phyloP scores from a whole-genome alignment of 2,888 invertebrate genomes.

The Leistus spinibarbis region DNA sequence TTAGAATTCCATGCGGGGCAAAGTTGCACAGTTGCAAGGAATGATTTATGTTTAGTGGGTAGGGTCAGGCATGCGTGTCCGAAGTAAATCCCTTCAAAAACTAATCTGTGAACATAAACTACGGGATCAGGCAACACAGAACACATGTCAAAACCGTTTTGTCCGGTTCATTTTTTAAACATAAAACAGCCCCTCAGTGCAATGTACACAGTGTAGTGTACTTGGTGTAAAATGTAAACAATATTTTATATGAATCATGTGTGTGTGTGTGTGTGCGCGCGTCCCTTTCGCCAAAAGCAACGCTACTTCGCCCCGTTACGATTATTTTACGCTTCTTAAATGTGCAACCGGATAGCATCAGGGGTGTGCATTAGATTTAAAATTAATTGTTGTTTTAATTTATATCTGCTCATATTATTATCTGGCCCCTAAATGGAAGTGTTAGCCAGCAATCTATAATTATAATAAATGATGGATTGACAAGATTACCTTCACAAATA shows the following conservation, averaged over 20 bases:
- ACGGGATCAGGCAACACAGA: slow-evolving; percentile 2
- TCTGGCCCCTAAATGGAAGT: background rate
- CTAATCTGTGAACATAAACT: slow-evolving; percentile 28
- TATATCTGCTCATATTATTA: background rate
- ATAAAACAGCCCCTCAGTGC: slow-evolving; percentile 29
- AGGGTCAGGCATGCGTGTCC: slow-evolving; percentile 12
- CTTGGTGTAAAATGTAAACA: background rate
- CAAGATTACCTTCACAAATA: no score
- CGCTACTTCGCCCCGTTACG: background rate
- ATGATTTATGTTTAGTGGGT: background rate
- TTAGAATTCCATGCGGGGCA: background rate
- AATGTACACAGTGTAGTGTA: background rate
- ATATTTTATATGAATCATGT: background rate
- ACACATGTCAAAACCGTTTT: slow-evolving; percentile 36
- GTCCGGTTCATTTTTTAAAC: slow-evolving; percentile 38
- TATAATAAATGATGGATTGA: no score
- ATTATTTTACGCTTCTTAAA: background rate
- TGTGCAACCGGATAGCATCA: background rate
- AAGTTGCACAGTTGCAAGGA: background rate
- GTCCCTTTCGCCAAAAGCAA: background rate
- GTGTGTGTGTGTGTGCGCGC: background rate
- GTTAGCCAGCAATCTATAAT: background rate
- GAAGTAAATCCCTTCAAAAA: slow-evolving; percentile 29
- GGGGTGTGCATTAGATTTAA: background rate
- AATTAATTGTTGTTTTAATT: background rate